Evolutionary conservation across 2,797 vertebrate species (phyloP), one percentile per base, ranked within the genome.

Genomic region (Scolopax rusticola): DNA sequence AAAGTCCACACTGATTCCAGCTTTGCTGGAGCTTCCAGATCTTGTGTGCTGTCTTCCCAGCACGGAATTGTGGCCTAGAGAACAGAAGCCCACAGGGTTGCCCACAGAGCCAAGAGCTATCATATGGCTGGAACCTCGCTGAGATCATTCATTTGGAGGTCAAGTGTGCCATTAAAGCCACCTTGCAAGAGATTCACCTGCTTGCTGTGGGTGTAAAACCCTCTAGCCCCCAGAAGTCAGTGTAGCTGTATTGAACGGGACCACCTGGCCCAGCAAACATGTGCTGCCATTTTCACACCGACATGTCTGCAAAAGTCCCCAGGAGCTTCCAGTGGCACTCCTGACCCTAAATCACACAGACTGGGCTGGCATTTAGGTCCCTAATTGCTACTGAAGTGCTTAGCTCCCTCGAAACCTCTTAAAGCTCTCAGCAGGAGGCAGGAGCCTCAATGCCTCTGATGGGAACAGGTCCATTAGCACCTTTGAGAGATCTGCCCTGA

Each of bases 231-330:
- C 14, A 50, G 1, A 47, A 7, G 6, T 2, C 7, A 15, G 2
- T 9, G 75, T 4, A 50, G 13, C 8, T 15, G 5, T 0, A 0
- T 0, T 9, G 5, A 41, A 23, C 3, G 4, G 13, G n/a, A 43
- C 24, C 43, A 4, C 13, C 21, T 3, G 27, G 21, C 4, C 12
- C 60, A 9, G 9, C 0, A 5, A n/a, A 7, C 10, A 53, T 4
- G 9, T 1, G 3, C 54, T 33, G 48, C 3, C 1, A 8, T 11
- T 10, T 68, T 65, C 47, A 63, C 53, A 76, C 41, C 6, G 9
- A 30, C n/a, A 6, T 0, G 4, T 33, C 47, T 21, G n/a, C 5
- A 8, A 19, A 3, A 15, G 5, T 11, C 33, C 30, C 30, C 25
- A 30, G 15, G 23, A 7, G 7, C 3, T 3, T 11, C 41, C 1